Evolutionary conservation across 2,797 vertebrate species (phyloP), one percentile per base, ranked within the genome.

Genomic region (Poecilia picta): DNA sequence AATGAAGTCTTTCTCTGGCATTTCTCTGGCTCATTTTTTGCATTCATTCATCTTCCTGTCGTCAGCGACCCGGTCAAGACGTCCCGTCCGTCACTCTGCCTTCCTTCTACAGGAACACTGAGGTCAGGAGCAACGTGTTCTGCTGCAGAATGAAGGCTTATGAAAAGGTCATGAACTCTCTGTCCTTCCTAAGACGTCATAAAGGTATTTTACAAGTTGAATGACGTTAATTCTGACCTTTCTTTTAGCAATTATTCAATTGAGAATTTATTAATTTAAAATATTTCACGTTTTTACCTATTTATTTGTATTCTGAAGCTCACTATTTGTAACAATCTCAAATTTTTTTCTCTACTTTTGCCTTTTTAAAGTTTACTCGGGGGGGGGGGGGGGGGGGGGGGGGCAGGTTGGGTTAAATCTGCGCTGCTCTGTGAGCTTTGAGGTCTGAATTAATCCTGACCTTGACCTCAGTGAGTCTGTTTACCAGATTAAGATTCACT

Each of bases 11-110:
- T 89, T 86, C 85, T 90, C 76, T 4, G 84, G 80, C 80, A 89
- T 91, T 93, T 92, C 87, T 90, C 66, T 0, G 79, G 84, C 86
- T 94, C 93, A 1, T 53, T 89, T 10, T 53, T 88, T 84, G 83
- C 90, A 89, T 92, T 85, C 89, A 93, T 95, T 90, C 81, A 3
- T 94, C 92, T 93, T 93, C 83, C 89, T 94, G 92, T 94, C 92
- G 90, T 72, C 93, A 85, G 76, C 84, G 57, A 62, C 74, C 78
- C 80, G 76, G 80, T 78, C 85, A 89, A 89, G 89, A 80, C 23
- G 36, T 72, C 74, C 81, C 20, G 85, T 85, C 88, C 43, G 70
- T 91, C 88, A 85, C 31, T 82, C 74, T 45, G 80, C 76, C 81
- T 79, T 87, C 85, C 83, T 86, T 77, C 81, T 84, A 86, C 83